Evolutionary conservation across 2,888 invertebrate species (phyloP).

Genomic region (Mythimna albipuncta): DNA sequence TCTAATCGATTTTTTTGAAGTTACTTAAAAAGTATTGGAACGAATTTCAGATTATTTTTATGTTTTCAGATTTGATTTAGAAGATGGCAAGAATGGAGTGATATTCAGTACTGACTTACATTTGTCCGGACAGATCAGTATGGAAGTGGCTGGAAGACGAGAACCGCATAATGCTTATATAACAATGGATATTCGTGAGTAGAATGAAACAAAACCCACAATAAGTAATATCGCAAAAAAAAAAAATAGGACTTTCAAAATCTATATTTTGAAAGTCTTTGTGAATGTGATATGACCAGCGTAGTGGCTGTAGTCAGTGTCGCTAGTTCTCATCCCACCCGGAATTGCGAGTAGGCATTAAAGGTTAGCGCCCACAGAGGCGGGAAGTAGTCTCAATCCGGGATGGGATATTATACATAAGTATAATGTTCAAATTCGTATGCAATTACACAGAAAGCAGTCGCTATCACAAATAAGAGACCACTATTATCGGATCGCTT

Average conservation of each 20-base stretch:
- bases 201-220: background rate
- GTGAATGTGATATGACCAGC: too few relatives aligned
- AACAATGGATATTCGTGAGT: constrained; percentile 87
- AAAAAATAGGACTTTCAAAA: background rate
- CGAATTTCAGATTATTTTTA: background rate
- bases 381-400: too few relatives aligned
- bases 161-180: constrained; percentile 77
- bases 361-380: too few relatives aligned
- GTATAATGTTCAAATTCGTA: too few relatives aligned
- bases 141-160: constrained; percentile 73
- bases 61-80: constrained; percentile 76
- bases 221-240: background rate
- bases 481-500: too few relatives aligned
- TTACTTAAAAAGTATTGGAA: background rate
- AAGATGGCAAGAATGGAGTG: constrained; percentile 77
- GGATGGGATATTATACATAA: too few relatives aligned
- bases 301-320: background rate
- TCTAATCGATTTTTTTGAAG: background rate
- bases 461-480: too few relatives aligned
- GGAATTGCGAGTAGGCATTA: background rate
- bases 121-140: constrained; percentile 79
- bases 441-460: too few relatives aligned
- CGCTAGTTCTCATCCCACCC: background rate
- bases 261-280: too few relatives aligned
- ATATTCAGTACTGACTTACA: constrained; percentile 82